Conservation (phyloP, 2,797 vertebrate genomes). For the Okamejei kenojei region DNA sequence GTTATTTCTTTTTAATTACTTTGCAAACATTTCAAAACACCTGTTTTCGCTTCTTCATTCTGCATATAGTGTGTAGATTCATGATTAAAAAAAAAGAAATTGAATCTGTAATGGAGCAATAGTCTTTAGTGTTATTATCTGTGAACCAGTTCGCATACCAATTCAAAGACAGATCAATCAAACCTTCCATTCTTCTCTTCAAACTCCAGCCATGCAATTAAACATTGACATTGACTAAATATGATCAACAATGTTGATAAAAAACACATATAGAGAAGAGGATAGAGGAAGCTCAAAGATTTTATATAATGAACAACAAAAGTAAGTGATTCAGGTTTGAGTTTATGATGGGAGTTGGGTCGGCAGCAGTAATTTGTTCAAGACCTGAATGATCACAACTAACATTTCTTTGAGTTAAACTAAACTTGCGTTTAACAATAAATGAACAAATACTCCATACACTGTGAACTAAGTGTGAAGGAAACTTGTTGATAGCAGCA, state of each 20-base stretch:
- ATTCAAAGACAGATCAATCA: not conserved
- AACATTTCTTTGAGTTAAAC: not conserved
- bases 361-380: not conserved
- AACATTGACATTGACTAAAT: not conserved
- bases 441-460: not conserved
- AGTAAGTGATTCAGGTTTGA: not conserved
- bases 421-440: not conserved
- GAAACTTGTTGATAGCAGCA: too few relatives aligned
- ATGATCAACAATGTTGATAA: not conserved
- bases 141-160: not conserved
- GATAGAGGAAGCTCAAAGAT: not conserved
- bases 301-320: not conserved
- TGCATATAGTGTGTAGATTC: too few relatives aligned
- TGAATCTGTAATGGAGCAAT: not conserved
- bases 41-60: too few relatives aligned
- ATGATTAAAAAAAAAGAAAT: too few relatives aligned
- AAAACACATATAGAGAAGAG: too few relatives aligned
- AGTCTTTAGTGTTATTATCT: not conserved
- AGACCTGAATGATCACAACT: not conserved
- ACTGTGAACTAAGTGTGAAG: too few relatives aligned
- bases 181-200: not conserved
- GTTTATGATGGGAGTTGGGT: not conserved
- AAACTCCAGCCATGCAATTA: not conserved
- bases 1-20: too few relatives aligned
- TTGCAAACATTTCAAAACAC: too few relatives aligned